Evolutionary conservation across 2,113 vertebrate species (phyloP).

Genomic region (Peromyscus polionotus): DNA sequence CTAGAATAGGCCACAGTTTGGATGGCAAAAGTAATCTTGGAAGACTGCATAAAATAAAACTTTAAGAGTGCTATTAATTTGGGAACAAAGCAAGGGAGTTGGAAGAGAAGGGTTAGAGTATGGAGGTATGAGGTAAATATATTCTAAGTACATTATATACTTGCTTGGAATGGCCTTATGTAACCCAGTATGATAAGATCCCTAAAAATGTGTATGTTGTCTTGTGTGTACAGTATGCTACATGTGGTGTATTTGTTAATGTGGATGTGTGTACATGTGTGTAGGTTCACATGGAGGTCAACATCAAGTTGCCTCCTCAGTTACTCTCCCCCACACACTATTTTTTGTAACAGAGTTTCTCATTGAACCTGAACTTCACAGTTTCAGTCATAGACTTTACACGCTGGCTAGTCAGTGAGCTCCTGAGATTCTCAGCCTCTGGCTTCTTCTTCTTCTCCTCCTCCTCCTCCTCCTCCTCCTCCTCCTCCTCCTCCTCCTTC

Average conservation of each 20-base stretch:
- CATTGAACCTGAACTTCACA: background rate
- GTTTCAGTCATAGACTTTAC: background rate
- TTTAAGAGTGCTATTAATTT: constrained; percentile 13
- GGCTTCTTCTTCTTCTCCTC: background rate
- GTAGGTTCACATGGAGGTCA: background rate
- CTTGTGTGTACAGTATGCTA: background rate
- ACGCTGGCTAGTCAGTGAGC: no score
- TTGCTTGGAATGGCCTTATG: background rate
- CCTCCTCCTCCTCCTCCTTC: no score
- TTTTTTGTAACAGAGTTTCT: background rate
- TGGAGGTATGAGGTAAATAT: no score
- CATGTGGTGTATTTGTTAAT: background rate
- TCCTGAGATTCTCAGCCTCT: background rate
- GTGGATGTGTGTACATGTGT: background rate
- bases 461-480: no score
- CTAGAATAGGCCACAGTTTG: constrained; percentile 37
- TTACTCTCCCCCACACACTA: background rate
- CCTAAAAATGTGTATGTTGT: background rate
- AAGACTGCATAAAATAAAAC: constrained; percentile 7
- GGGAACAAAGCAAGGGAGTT: background rate
- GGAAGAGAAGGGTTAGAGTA: background rate
- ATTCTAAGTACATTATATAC: background rate
- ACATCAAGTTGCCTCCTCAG: background rate
- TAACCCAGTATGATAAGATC: background rate
- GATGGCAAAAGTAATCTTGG: constrained; percentile 31